These are phyloP conservation scores for Sterrhoptilus dennistouni DNA, from an alignment of 2,113 vertebrate species.

Conservation along the genomic window DNA sequence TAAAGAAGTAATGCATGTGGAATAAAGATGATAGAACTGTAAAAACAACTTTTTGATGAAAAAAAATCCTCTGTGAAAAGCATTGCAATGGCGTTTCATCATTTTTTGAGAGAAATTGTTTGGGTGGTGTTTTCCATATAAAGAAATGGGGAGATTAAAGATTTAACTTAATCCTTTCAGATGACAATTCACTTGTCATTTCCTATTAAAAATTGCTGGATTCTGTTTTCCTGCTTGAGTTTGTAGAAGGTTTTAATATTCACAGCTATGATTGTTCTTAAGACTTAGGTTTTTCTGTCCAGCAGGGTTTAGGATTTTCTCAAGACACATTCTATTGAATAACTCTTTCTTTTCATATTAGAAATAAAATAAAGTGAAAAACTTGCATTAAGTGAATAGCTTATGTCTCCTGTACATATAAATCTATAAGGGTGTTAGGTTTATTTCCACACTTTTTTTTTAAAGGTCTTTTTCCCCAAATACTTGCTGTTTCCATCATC, in stretches of 20 bases:
- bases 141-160: conserved; percentile 8
- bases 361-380: background rate
- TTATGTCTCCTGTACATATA: background rate
- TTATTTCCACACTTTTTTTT: background rate
- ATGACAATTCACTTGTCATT: conserved; percentile 24
- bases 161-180: conserved; percentile 36
- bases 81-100: background rate
- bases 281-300: background rate
- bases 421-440: background rate
- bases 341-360: background rate
- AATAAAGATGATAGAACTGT: background rate
- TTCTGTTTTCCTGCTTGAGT: background rate
- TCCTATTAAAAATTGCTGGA: conserved; percentile 9
- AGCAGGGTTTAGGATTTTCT: background rate
- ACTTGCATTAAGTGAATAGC: background rate
- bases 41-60: background rate
- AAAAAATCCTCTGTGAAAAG: background rate
- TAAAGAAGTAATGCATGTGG: background rate
- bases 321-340: background rate
- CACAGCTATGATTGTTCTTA: background rate
- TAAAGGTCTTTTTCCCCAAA: fast-evolving
- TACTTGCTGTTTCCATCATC: background rate
- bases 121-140: background rate
- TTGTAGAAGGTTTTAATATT: conserved; percentile 2
- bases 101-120: background rate